Evolutionary conservation across 2,797 vertebrate genomes (phyloP).

Genomic region (Mormyrus hasselquistii): DNA sequence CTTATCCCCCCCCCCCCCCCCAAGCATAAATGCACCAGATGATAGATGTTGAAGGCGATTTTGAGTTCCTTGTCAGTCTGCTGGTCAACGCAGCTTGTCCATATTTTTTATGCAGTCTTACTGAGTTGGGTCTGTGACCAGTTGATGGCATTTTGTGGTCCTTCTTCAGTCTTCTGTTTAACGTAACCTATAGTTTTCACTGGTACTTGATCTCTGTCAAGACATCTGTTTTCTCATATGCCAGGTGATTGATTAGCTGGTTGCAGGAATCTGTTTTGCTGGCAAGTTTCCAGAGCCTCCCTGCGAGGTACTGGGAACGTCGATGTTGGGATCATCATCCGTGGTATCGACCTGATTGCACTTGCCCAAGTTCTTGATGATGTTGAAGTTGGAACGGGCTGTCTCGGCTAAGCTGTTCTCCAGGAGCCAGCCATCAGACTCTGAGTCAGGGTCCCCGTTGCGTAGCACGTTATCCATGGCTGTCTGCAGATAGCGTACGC

Average conservation of each 20-base stretch:
- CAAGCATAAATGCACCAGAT: not conserved
- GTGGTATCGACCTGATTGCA: conserved; percentile 70
- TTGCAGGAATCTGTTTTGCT: conserved; percentile 46
- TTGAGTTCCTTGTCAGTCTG: not conserved
- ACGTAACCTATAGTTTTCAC: not conserved
- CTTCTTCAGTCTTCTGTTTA: not conserved
- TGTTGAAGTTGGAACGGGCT: conserved; percentile 74
- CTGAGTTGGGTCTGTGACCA: not conserved
- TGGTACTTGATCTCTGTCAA: not conserved
- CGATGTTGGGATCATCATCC: conserved; percentile 71
- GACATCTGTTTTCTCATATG: not conserved
- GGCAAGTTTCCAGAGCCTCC: conserved; percentile 67
- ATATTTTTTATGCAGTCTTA: not conserved
- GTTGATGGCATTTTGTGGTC: not conserved
- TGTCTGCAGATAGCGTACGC: conserved; percentile 86
- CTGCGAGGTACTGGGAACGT: conserved; percentile 64
- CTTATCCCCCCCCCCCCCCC: not conserved
- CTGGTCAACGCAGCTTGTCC: not conserved
- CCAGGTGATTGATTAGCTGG: conserved; percentile 25
- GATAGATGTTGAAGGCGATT: conserved; percentile 9
- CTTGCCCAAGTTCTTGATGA: conserved; percentile 82
- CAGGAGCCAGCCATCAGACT: conserved; percentile 84
- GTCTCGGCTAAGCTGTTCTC: conserved; percentile 82
- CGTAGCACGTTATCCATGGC: conserved; percentile 78
- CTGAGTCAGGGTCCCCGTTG: conserved; percentile 69